Percentiles rank a stretch among this genome's conserved stretches.
These are phyloP conservation scores for Radopholus similis DNA, from an alignment of 1,140 invertebrate genomes.

Conservation along the genomic window DNA sequence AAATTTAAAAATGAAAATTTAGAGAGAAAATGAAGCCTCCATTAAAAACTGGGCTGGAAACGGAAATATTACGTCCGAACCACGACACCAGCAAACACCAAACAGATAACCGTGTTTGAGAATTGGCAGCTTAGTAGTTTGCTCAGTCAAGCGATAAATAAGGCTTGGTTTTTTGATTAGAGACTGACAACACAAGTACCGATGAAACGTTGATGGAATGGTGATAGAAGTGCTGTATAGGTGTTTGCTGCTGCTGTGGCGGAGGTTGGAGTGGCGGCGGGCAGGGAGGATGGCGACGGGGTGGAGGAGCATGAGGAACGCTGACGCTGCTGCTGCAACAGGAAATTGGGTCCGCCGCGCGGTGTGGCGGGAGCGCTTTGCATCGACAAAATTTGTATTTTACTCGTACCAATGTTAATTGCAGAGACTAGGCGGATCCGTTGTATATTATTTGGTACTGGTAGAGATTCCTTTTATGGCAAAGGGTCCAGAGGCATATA, in stretches of 20 bases:
- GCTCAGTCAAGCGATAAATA: neutral
- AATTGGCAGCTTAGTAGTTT: neutral
- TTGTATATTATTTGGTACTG: too few species aligned
- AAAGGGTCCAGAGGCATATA: too few species aligned
- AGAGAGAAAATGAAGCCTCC: neutral
- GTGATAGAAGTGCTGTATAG: neutral
- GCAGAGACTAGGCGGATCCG: too few species aligned
- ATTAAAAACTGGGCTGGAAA: neutral
- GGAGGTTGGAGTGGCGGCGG: neutral
- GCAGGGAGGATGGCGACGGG: neutral
- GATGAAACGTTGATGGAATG: slow-evolving; percentile 19
- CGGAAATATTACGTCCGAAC: neutral
- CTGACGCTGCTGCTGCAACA: too few species aligned
- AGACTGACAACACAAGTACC: neutral
- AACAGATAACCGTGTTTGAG: neutral
- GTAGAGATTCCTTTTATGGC: too few species aligned
- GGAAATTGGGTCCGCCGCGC: neutral
- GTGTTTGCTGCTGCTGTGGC: neutral
- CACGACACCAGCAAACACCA: neutral
- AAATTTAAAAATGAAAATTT: neutral
- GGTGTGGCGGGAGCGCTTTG: neutral
- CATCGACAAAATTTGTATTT: neutral
- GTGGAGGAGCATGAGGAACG: neutral
- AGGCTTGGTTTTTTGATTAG: neutral
- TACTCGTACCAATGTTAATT: too few species aligned